Evolutionary conservation across 2,888 invertebrate genomes (phyloP).

Genomic region (Melanostoma scalare): DNA sequence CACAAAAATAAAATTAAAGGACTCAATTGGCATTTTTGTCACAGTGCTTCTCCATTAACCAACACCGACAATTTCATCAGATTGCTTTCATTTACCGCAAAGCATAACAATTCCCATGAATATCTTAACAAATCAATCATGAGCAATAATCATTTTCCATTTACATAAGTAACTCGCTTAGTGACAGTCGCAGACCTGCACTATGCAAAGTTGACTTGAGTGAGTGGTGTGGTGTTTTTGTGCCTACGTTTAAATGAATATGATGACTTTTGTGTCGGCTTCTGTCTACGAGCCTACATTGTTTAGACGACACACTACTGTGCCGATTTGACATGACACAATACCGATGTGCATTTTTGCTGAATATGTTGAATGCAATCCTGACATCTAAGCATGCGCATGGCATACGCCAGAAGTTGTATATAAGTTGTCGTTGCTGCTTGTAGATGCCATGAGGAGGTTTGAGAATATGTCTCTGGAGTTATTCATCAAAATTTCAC

Average conservation of each 20-base stretch:
- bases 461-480: constrained; percentile 4
- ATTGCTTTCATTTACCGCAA: constrained; percentile 22
- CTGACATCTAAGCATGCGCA: constrained; percentile 21
- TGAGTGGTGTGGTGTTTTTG: constrained; percentile 23
- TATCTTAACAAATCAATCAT: constrained; percentile 63
- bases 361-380: constrained; percentile 21
- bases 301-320: constrained; percentile 4
- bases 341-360: neutral
- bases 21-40: constrained; percentile 44
- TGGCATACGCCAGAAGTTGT: constrained; percentile 32
- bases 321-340: constrained; percentile 19
- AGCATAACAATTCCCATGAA: constrained; percentile 35
- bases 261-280: constrained; percentile 24
- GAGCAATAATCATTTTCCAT: constrained; percentile 45
- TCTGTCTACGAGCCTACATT: constrained; percentile 48
- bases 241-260: constrained; percentile 31
- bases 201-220: constrained; percentile 1
- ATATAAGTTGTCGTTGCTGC: constrained; percentile 38
- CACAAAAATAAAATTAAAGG: constrained; percentile 13
- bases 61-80: constrained; percentile 23
- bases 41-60: constrained; percentile 31
- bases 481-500: constrained; percentile 60
- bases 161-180: constrained; percentile 59
- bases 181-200: constrained; percentile 45
- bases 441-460: constrained; percentile 48